Conservation (phyloP, 2,113 vertebrate genomes). For the Oophaga pumilio region DNA sequence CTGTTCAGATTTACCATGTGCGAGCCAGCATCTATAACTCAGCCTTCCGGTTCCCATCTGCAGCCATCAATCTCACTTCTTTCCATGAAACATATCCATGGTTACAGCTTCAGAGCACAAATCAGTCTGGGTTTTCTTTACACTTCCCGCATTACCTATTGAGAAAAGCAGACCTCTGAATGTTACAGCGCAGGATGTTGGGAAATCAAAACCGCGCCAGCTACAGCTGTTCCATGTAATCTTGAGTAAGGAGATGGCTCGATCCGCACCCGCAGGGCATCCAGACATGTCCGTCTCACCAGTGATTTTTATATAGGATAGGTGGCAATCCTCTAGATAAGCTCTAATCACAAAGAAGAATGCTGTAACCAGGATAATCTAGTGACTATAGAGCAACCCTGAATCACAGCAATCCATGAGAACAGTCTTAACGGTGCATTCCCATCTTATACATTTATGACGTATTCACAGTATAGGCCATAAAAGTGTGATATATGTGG, state of each 20-base stretch:
- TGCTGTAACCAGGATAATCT: slow-evolving; percentile 22
- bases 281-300: neutral
- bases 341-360: slow-evolving; percentile 19
- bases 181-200: slow-evolving; percentile 3
- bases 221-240: slow-evolving; percentile 45
- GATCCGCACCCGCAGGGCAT: neutral
- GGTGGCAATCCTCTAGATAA: slow-evolving; percentile 44
- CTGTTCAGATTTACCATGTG: neutral
- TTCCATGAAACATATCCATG: slow-evolving; percentile 39
- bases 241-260: slow-evolving; percentile 15
- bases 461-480: no score
- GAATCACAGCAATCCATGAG: neutral
- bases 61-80: slow-evolving; percentile 37
- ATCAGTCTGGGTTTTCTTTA: slow-evolving; percentile 29
- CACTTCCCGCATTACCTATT: slow-evolving; percentile 42
- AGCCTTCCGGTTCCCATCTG: slow-evolving; percentile 28
- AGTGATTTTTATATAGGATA: slow-evolving; percentile 32
- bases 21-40: neutral
- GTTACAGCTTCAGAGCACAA: slow-evolving; percentile 39
- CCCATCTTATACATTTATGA: no score
- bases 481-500: no score
- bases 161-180: slow-evolving; percentile 18
- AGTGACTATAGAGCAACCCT: neutral
- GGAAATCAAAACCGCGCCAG: slow-evolving; percentile 29
- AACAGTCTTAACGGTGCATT: no score